Base-by-base conservation (phyloP, 1,140 invertebrate species). In the Cylas formicarius region DNA sequence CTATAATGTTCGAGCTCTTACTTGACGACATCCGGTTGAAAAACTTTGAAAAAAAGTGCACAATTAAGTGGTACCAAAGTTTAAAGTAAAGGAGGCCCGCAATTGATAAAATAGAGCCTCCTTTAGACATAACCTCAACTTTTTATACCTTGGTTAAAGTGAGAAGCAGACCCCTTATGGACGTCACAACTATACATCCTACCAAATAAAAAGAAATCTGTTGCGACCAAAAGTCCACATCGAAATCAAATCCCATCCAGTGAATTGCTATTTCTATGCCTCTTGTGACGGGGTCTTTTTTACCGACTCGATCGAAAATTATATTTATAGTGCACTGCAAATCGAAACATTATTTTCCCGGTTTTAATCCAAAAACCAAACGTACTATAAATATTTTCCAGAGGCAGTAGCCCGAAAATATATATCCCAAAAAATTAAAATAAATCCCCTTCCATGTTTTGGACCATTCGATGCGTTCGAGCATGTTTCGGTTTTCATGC, bases 1-100 rank as follows among this genome's bases (percentile, higher is more conserved):
- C 96, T 55, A 99, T 98, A 24, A 99, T 86, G 66, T 99, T 99
- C 17, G 95, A 98, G 16, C 93, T 97, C 71, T 98, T 97, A 47
- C 88, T 95, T 53, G 92, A 97, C n/a, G 96, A 98, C 60, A 99
- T 96, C 56, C 94, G 93, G 72, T 99, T 97, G 72, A 99, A 99
- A 71, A 99, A 99, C 90, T 96, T 71, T 28, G 82, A 80, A 18
- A 50, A 26, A 44, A 35, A 35, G 38, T n/a, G 18, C 10, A 35
- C 34, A 22, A 36, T 10, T 18, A 35, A 26, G 10, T 33, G 14
- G 26, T 33, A 9, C 1, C n/a, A n/a, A n/a, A n/a, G n/a, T n/a
- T n/a, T n/a, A n/a, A n/a, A n/a, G n/a, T n/a, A n/a, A n/a, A n/a
- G n/a, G n/a, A n/a, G n/a, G n/a, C n/a, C n/a, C n/a, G n/a, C n/a